Base-by-base conservation (phyloP, 23 tunicate species). In the Trididemnum clinides region DNA sequence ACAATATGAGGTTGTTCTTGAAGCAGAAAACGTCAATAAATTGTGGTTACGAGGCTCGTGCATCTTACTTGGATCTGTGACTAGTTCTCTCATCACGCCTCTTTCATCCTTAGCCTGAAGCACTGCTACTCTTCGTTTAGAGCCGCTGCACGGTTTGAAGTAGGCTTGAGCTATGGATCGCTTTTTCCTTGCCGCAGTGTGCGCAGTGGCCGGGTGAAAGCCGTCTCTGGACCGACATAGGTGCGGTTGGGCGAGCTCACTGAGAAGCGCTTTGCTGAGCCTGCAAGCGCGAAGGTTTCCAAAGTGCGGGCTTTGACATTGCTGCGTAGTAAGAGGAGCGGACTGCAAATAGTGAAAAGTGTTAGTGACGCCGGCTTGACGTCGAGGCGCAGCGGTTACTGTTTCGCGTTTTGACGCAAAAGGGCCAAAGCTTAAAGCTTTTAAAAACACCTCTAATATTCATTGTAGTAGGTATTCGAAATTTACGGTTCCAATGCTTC, bases 131-230 rank as follows among this genome's bases (percentile, higher is more conserved):
- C 80, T 22, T 3, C n/a, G 54, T 73, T 5, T 19, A 36, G 28
- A 7, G 5, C 80, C 80, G 4, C 57, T 26, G 57, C 80, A 73
- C 12, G 80, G 57, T 20, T 73, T 73, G 57, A 69, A 35, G 10
- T 31, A 69, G n/a, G n/a, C n/a, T n/a, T n/a, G n/a, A n/a, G n/a
- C n/a, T n/a, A n/a, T n/a, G n/a, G n/a, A n/a, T 5, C 75, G 34
- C 31, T 69, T 69, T 31, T 7, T 30, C 37, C 37, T 33, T 4
- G 37, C 15, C 28, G 2, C 6, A 3, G 75, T 4, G 15, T 69
- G 75, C 6, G 12, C 36, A 3, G 12, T 5, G 10, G 28, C 12
- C 4, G 75, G 36, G 22, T 31, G 37, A 7, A 31, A 69, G 5
- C 37, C 39, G n/a, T 69, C 75, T 69, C 75, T 28, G 2, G 75